Evolutionary conservation across 1,140 invertebrate species (phyloP), one percentile per base, ranked within the genome.

Genomic region (Drosophila carrolli): DNA sequence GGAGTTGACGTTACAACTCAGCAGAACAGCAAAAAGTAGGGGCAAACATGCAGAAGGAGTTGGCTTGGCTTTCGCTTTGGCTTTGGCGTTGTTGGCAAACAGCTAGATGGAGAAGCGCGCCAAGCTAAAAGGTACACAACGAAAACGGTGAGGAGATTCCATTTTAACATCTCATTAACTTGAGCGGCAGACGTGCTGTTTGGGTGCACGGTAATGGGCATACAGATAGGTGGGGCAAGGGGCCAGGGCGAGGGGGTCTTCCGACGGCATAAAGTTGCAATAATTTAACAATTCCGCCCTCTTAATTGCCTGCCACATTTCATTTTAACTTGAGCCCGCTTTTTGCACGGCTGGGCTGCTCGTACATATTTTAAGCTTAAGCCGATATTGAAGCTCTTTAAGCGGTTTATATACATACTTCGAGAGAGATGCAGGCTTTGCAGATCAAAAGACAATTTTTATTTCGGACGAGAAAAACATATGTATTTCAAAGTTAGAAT

Each of bases 141-240:
- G 51, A 58, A 58, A 70, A 56, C 67, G 63, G 37, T 66, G 65
- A 65, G 67, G 62, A 78, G 84, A 78, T 81, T 83, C 77, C 79
- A 91, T 91, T 91, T 91, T 86, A 91, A 90, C 89, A 91, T 81
- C 90, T 91, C 85, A 91, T 91, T 91, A 91, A 91, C 76, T 86
- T 78, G 75, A 83, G 78, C 83, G 72, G 75, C 77, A 75, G 72
- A 75, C 50, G 55, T 73, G 76, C 74, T 68, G 74, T 76, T 65
- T 76, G 72, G 53, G 23, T 57, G 72, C 54, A 55, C 29, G 62
- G 19, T 62, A 65, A 63, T 67, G 61, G 53, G 63, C 37, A 40
- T 19, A 29, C 23, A 55, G 32, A 29, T 14, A 29, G 35, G 23
- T 29, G 23, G 23, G 16, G 19, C 3, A 16, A 47, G 16, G 7